Evolutionary conservation across 1,140 invertebrate species (phyloP), one percentile per base, ranked within the genome.

Genomic region (Leptinotarsa defecta): DNA sequence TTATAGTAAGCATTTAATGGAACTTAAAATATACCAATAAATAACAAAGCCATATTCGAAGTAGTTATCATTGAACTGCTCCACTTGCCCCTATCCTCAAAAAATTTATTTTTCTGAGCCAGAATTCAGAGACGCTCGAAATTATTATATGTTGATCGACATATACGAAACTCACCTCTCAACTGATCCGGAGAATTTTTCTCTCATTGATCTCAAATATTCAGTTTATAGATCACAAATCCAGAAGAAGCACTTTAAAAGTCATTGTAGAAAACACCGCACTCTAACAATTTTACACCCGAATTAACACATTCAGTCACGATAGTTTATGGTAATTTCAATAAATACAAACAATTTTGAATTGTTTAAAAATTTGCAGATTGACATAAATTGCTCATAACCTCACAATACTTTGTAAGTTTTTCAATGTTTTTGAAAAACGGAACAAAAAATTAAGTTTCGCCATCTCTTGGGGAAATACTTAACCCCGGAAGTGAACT

Each of bases 381-480:
- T 8, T 68, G 65, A 68, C 65, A 68, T 19, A 68, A 68, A 68
- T 34, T 27, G 17, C 27, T 13, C 65, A 68, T 68, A 68, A 68
- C 65, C 24, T 68, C 65, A 43, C 65, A 24, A 68, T 68, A 43
- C 43, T 68, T 24, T 68, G 11, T 11, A n/a, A 68, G 24, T 68
- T 68, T 68, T 57, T 57, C 52, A 19, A 57, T 17, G 52, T 57
- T 57, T 57, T 57, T 57, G 52, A 57, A 19, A 57, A 57, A 17
- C 4, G 15, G 52, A 57, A 57, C 52, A 57, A 57, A 57, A 57
- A 57, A 57, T 57, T 17, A 57, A 4, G 52, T 13, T 57, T 57
- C 13, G 52, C 52, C 52, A 57, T 57, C 52, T 57, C 2, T 17
- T 19, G 17, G 52, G 13, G 6, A 57, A 57, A 57, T 3, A 57